Evolutionary conservation across 2,888 invertebrate species (phyloP), one percentile per base, ranked within the genome.

Genomic region (Eudiplozoon nipponicum): DNA sequence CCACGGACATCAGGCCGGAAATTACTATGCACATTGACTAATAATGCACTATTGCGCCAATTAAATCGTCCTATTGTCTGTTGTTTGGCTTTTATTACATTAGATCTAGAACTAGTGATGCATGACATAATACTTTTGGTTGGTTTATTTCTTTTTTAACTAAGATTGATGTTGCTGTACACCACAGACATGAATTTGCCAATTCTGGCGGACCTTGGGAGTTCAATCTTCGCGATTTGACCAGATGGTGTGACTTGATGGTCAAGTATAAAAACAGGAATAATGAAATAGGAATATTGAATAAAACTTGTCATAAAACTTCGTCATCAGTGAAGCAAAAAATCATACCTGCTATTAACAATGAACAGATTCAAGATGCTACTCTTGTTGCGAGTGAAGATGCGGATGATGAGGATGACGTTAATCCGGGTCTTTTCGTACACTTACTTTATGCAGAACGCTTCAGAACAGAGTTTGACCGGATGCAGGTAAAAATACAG

Each of bases 191-290:
- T n/a, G 19, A 54, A 1, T 77, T 75, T 67, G 81, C 73, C 0
- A 68, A 69, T 48, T 67, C 63, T 51, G 84, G 86, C 0, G 70
- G 74, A 0, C 86, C 86, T 0, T 90, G 77, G 72, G 90, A 94
- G 59, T 77, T 86, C 62, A 98, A 98, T 61, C 63, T 98, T 34
- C 67, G 94, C 49, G 94, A 98, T 54, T 65, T 94, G 47, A 69
- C 72, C 43, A 68, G 90, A 48, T 90, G 84, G 84, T 77, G 77
- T 53, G 71, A 80, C 49, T 67, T 71, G 0, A 62, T 71, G 1
- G 56, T 51, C 11, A 41, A 45, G 15, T 50, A 54, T 44, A 54
- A 56, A 51, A 52, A n/a, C n/a, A n/a, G n/a, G n/a, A n/a, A n/a
- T n/a, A n/a, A n/a, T n/a, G n/a, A n/a, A n/a, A n/a, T 52, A 42